Percentiles rank a stretch among this genome's conserved stretches.
phyloP scores from a whole-genome alignment of 2,113 vertebrate species.

The Callionymus lyra region DNA sequence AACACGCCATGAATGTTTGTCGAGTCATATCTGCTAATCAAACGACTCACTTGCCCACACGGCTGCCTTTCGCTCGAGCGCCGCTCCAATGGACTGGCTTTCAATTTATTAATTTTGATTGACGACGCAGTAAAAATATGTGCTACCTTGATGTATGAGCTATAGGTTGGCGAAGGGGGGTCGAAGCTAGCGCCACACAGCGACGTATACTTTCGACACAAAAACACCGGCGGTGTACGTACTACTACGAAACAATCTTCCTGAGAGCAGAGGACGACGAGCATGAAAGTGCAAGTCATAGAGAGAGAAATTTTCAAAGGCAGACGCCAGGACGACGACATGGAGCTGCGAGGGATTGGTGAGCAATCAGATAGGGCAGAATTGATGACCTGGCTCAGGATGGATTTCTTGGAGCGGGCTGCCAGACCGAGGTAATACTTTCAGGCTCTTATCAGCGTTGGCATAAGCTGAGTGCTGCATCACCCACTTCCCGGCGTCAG shows the following conservation, averaged over 20 bases:
- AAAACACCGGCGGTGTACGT: conserved; percentile 19
- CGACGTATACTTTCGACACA: conserved; percentile 7
- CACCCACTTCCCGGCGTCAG: conserved; percentile 67
- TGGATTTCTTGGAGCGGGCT: conserved; percentile 65
- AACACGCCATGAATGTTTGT: conserved; percentile 66
- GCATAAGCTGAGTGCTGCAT: conserved; percentile 71
- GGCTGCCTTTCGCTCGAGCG: conserved; percentile 41
- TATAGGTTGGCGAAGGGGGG: conserved; percentile 23
- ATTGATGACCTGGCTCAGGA: conserved; percentile 71
- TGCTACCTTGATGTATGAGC: conserved; percentile 25
- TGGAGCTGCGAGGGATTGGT: conserved; percentile 62
- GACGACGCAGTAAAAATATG: conserved; percentile 24
- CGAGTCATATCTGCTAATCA: conserved; percentile 68
- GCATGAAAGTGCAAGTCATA: conserved; percentile 64
- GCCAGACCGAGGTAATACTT: conserved; percentile 67
- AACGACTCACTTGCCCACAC: conserved; percentile 55
- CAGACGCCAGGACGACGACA: conserved; percentile 54
- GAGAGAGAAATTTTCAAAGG: conserved; percentile 59
- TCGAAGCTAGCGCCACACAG: conserved; percentile 19
- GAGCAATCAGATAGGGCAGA: conserved; percentile 69
- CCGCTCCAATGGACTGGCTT: conserved; percentile 46
- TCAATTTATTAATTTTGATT: conserved; percentile 58
- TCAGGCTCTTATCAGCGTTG: conserved; percentile 69
- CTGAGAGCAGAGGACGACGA: conserved; percentile 18
- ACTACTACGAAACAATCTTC: conserved; percentile 17